Evolutionary conservation across 2,113 vertebrate species (phyloP), one percentile per base, ranked within the genome.

Genomic region (Gorsachius goisagi): DNA sequence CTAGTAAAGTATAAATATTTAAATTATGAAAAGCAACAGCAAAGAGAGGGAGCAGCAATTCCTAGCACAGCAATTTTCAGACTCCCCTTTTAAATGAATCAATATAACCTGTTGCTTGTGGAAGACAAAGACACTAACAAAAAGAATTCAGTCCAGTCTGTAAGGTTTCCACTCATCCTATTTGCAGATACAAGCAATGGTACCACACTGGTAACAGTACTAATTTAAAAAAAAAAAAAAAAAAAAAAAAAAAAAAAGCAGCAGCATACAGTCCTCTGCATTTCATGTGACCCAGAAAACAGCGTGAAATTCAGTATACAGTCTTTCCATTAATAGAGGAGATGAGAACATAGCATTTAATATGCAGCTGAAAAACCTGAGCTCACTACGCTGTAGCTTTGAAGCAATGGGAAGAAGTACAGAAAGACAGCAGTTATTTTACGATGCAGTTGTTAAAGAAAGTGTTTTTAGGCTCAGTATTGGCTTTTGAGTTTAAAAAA

Each of bases 211-310:
- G 17, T 63, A 88, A 77, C 12, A 62, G 47, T 45, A 72, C 58
- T 74, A 12, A 20, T 20, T 20, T 45, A 63, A 37, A 69, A 52
- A 21, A 90, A 71, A 58, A 58, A 68, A 64, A 39, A 27, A 20
- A 53, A 58, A 58, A 64, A 64, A 35, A 23, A 15, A n/a, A 45
- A 49, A 86, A 50, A 58, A 32, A n/a, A n/a, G n/a, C n/a, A n/a
- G 26, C 45, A 44, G 49, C 47, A 50, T 6, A 45, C 9, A 50
- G 62, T 59, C 26, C 27, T 88, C 69, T 69, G 58, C 26, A 73
- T 88, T 88, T 92, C 72, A 45, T 32, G 28, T 79, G 69, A 80
- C 62, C 41, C 90, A 96, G 88, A 94, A 82, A 93, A 62, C 64
- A 24, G 17, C 0, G 1, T 33, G 55, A 78, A 67, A 82, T 75